Conservation (phyloP, 2,797 vertebrate species). For the Anolis apletophallus region DNA sequence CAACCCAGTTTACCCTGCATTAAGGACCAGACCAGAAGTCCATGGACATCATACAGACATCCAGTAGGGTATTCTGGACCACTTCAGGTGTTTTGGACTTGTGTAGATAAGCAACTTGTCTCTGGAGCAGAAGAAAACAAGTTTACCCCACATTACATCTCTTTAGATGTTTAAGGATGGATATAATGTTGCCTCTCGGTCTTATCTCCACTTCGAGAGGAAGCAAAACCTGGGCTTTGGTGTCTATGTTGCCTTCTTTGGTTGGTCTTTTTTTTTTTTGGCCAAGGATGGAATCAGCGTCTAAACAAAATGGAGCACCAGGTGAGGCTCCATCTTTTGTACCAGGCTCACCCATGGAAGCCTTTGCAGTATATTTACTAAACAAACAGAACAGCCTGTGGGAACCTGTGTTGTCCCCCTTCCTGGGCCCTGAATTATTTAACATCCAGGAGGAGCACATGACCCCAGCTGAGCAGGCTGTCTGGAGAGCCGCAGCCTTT, state of each 20-base stretch:
- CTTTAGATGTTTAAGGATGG: too few species aligned
- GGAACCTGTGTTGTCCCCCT: conserved; percentile 65
- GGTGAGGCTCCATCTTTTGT: accelerated
- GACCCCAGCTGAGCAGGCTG: conserved; percentile 79
- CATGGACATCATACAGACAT: too few species aligned
- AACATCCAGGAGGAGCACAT: conserved; percentile 78
- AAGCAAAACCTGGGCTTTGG: not conserved
- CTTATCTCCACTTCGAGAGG: not conserved
- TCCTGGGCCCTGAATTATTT: conserved; percentile 76
- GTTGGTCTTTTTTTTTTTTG: too few species aligned
- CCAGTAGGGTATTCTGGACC: too few species aligned
- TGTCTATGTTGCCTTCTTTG: not conserved
- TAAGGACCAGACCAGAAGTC: too few species aligned
- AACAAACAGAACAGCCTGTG: conserved; percentile 44
- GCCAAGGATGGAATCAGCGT: not conserved
- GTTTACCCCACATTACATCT: too few species aligned
- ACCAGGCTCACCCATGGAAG: conserved; percentile 62
- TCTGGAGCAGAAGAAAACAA: too few species aligned
- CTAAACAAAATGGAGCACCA: not conserved
- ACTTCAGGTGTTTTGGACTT: too few species aligned
- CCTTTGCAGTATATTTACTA: not conserved
- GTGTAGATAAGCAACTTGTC: too few species aligned
- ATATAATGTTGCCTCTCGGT: too few species aligned
- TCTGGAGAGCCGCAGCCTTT: conserved; percentile 79
- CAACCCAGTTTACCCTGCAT: too few species aligned